Percentiles rank a stretch among this genome's conserved stretches.
Conservation (phyloP, 1,140 invertebrate species). For the Bombus terrestris region DNA sequence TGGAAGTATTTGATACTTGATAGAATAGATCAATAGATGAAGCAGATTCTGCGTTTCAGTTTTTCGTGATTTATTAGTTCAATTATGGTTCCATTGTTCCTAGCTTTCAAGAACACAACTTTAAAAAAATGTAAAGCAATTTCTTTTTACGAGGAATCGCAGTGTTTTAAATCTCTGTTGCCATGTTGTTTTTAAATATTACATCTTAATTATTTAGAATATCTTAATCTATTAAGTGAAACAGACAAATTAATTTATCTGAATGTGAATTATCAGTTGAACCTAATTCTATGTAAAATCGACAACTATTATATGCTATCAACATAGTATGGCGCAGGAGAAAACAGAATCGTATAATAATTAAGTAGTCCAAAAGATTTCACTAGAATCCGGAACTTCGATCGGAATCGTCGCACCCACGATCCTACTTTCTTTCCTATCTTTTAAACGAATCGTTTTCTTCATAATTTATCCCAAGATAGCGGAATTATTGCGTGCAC, state of each 20-base stretch:
- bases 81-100: no score
- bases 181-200: neutral
- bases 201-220: neutral
- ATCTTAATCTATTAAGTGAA: neutral
- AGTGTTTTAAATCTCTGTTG: no score
- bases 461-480: neutral
- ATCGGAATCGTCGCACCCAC: neutral
- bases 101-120: no score
- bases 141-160: neutral
- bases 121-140: neutral
- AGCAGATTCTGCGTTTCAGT: no score
- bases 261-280: neutral
- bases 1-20: neutral
- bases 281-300: neutral
- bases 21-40: no score
- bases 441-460: conserved; percentile 3
- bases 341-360: neutral
- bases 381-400: neutral
- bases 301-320: neutral
- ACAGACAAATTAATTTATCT: neutral
- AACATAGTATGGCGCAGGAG: neutral
- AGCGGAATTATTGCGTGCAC: conserved; percentile 13
- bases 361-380: no score
- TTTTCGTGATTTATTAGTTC: no score
- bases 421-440: neutral